Percentiles rank a stretch among this genome's conserved stretches.
Evolutionary conservation across 2,113 vertebrate species (phyloP).

Genomic region (Saccopteryx leptura): DNA sequence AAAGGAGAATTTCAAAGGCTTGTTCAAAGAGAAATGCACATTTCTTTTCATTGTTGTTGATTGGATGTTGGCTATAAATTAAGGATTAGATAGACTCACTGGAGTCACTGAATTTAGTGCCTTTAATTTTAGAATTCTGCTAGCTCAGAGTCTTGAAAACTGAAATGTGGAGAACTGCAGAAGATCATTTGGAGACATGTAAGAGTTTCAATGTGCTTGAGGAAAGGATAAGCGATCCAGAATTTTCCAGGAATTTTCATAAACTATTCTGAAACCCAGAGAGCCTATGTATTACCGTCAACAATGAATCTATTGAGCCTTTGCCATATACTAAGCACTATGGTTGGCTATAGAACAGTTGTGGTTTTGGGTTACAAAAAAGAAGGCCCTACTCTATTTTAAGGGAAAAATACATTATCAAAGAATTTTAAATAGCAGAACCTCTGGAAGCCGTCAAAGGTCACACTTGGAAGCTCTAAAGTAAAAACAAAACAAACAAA

Average conservation of each 20-base stretch:
- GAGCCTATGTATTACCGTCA: neutral
- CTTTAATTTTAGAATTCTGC: neutral
- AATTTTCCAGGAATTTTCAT: neutral
- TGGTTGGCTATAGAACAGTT: neutral
- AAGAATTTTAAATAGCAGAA: neutral
- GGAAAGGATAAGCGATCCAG: neutral
- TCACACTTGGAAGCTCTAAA: neutral
- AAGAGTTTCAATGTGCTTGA: neutral
- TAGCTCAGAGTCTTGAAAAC: neutral
- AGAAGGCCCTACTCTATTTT: neutral
- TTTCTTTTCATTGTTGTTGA: neutral
- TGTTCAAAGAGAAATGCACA: neutral
- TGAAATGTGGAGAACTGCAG: neutral
- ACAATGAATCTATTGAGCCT: neutral
- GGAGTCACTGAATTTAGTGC: neutral
- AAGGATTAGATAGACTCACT: neutral
- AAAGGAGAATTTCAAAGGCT: neutral
- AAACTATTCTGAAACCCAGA: neutral
- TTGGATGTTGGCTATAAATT: neutral
- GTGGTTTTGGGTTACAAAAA: neutral
- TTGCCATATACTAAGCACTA: neutral
- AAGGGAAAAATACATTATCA: neutral
- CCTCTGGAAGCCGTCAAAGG: neutral
- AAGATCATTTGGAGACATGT: neutral
- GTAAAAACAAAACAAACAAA: neutral